Evolutionary conservation across 1,140 invertebrate species (phyloP).

Genomic region (Euborellia annulipes): DNA sequence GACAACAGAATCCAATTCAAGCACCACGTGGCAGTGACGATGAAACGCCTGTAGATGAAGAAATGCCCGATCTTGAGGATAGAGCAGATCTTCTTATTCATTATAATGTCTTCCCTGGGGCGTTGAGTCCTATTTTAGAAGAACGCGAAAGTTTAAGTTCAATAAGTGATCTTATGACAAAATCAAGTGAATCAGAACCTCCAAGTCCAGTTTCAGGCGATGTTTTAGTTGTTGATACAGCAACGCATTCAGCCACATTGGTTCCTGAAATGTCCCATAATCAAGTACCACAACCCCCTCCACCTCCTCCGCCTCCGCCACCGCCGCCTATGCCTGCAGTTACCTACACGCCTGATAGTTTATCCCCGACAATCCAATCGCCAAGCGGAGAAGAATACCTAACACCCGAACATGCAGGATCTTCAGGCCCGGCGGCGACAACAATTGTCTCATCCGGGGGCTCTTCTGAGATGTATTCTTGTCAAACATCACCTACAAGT

Average conservation of each 20-base stretch:
- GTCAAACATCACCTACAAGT: too few relatives aligned
- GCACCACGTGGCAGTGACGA: conserved; percentile 10
- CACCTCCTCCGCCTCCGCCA: too few relatives aligned
- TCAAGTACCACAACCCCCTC: too few relatives aligned
- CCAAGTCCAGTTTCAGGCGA: conserved; percentile 20
- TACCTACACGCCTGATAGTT: conserved; percentile 16
- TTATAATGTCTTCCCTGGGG: conserved; percentile 38
- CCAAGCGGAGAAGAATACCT: too few relatives aligned
- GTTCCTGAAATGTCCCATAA: not conserved
- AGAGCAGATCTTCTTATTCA: conserved; percentile 27
- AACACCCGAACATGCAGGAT: too few relatives aligned
- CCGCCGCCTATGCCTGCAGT: conserved; percentile 12
- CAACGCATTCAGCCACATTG: conserved; percentile 34
- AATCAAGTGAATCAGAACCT: conserved; percentile 22
- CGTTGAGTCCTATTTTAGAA: conserved; percentile 45
- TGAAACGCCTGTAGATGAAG: conserved; percentile 21
- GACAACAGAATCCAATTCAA: conserved; percentile 12
- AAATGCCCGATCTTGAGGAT: conserved; percentile 20
- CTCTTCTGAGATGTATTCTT: too few relatives aligned
- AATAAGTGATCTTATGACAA: conserved; percentile 22
- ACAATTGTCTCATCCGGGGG: too few relatives aligned
- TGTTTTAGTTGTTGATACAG: conserved; percentile 34
- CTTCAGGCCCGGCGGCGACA: too few relatives aligned
- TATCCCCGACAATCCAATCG: conserved; percentile 11
- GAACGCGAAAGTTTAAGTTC: conserved; percentile 26